phyloP scores from a whole-genome alignment of 2,888 invertebrate species.

The Plebejus melissa region DNA sequence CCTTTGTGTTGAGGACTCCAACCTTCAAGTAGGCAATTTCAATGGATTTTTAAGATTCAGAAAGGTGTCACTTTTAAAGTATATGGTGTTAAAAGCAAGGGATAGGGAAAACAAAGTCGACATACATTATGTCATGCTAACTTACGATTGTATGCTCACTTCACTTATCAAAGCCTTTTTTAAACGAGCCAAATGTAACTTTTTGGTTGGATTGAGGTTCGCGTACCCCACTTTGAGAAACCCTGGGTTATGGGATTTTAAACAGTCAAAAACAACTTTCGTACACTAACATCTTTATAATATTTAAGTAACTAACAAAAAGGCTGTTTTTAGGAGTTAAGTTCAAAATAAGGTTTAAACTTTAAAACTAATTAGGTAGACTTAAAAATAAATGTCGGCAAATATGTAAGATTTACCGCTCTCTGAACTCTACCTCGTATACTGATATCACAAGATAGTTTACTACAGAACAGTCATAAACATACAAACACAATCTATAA shows the following conservation, averaged over 20 bases:
- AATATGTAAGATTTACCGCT: not conserved
- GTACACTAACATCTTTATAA: too few relatives aligned
- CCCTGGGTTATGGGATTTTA: too few relatives aligned
- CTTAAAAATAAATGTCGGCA: not conserved
- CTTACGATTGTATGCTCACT: too few relatives aligned
- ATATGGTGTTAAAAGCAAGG: not conserved
- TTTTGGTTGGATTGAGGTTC: too few relatives aligned
- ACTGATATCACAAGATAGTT: not conserved
- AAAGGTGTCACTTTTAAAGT: not conserved
- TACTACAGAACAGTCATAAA: not conserved
- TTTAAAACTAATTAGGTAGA: not conserved
- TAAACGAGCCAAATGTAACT: too few relatives aligned
- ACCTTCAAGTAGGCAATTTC: conserved; percentile 4
- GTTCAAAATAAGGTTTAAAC: not conserved
- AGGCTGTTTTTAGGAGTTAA: too few relatives aligned
- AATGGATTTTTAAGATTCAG: conserved; percentile 17
- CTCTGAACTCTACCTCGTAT: not conserved
- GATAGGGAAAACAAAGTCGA: too few relatives aligned
- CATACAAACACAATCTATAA: conserved; percentile 27
- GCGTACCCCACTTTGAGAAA: too few relatives aligned
- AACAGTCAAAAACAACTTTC: too few relatives aligned
- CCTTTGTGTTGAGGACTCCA: conserved; percentile 1
- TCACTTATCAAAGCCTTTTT: too few relatives aligned
- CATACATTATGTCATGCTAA: too few relatives aligned
- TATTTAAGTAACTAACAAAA: too few relatives aligned